Percentiles rank a stretch among this genome's conserved stretches.
Evolutionary conservation across 2,797 vertebrate species (phyloP).

Genomic region (Typhlichthys subterraneus): DNA sequence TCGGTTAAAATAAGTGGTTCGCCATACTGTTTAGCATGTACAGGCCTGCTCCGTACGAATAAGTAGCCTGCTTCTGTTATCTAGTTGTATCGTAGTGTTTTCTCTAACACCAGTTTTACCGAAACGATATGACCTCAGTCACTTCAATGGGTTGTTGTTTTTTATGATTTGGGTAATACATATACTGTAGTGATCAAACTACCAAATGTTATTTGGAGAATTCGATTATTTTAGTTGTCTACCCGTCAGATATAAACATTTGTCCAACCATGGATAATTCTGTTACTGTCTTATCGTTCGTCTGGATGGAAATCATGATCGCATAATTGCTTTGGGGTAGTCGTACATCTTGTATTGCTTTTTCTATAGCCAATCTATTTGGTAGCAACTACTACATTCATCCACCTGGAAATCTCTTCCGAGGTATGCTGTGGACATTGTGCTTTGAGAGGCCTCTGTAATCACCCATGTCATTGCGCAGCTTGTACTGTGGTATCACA

Average conservation of each 20-base stretch:
- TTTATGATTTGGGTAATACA: too few relatives aligned
- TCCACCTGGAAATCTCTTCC: constrained; percentile 34
- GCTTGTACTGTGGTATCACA: constrained; percentile 55
- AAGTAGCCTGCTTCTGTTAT: neutral
- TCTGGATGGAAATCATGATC: neutral
- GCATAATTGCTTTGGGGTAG: too few relatives aligned
- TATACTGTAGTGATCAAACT: too few relatives aligned
- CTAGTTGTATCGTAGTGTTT: neutral
- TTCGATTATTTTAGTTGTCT: too few relatives aligned
- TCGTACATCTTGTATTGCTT: constrained; percentile 13
- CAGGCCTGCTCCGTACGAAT: neutral
- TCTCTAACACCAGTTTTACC: constrained; percentile 13
- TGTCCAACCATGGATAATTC: constrained; percentile 20
- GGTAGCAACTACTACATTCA: too few relatives aligned
- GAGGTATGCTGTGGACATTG: constrained; percentile 40
- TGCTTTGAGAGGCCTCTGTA: constrained; percentile 58
- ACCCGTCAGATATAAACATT: neutral
- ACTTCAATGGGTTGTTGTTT: constrained; percentile 4
- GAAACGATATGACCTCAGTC: constrained; percentile 24
- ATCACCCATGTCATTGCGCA: constrained; percentile 61
- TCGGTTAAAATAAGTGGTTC: constrained; percentile 50
- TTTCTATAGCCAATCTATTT: constrained; percentile 8
- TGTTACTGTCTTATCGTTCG: constrained; percentile 1
- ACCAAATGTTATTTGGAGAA: too few relatives aligned
- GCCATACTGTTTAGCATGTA: constrained; percentile 25